A percentile compares a stretch with the other conserved stretches of the same genome.
Conservation (phyloP, 2,888 invertebrate species). For the Phyllotreta cruciferae region DNA sequence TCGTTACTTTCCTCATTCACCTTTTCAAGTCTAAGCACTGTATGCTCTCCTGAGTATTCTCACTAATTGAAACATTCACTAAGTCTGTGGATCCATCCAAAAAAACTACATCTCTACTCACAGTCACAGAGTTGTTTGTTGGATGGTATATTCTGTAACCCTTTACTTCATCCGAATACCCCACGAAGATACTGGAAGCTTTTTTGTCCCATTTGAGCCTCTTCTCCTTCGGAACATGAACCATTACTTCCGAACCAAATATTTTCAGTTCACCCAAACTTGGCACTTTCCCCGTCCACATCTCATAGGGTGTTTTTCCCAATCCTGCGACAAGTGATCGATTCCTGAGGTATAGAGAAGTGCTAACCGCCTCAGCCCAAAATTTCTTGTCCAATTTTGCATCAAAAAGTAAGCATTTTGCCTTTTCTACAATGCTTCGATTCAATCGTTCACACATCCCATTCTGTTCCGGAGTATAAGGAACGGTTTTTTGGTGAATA, state of each 20-base stretch:
- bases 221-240: slow-evolving; percentile 40
- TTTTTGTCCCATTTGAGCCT: slow-evolving; percentile 43
- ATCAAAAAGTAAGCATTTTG: slow-evolving; percentile 37
- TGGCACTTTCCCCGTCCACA: slow-evolving; percentile 32
- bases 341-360: slow-evolving; percentile 33
- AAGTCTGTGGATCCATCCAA: too few species aligned
- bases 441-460: slow-evolving; percentile 44
- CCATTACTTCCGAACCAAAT: slow-evolving; percentile 39
- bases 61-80: too few species aligned
- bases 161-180: too few species aligned
- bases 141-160: too few species aligned
- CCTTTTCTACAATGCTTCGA: slow-evolving; percentile 41
- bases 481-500: slow-evolving; percentile 28
- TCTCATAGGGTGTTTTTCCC: slow-evolving; percentile 32
- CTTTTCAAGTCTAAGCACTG: too few species aligned
- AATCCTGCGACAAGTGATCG: slow-evolving; percentile 27
- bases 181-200: slow-evolving; percentile 41
- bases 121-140: too few species aligned
- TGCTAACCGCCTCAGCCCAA: slow-evolving; percentile 39
- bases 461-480: slow-evolving; percentile 48
- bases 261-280: slow-evolving; percentile 43
- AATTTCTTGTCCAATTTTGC: slow-evolving; percentile 28
- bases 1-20: too few species aligned
- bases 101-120: too few species aligned
- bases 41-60: too few species aligned